phyloP scores from a whole-genome alignment of 2,888 invertebrate genomes.

The Metellina segmentata region DNA sequence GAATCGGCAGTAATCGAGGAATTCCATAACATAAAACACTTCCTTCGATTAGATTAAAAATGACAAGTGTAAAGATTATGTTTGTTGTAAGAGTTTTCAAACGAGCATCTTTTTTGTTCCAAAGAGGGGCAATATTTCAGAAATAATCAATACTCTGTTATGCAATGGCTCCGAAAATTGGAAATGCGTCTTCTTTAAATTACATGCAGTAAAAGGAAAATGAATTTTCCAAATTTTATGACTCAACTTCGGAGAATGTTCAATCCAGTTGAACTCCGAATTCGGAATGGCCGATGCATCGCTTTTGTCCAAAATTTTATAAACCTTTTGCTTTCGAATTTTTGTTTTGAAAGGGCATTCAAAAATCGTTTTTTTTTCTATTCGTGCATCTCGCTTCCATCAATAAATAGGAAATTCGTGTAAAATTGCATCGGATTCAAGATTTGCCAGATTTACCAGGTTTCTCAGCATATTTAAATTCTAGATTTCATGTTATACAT shows the following conservation, averaged over 20 bases:
- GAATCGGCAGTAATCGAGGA: neutral
- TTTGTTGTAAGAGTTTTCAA: conserved; percentile 7
- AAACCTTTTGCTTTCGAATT: too few relatives aligned
- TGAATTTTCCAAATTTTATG: neutral
- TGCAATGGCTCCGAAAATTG: neutral
- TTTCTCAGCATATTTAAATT: too few relatives aligned
- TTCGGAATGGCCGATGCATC: neutral
- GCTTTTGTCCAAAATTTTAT: too few relatives aligned
- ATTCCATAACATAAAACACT: conserved; percentile 10
- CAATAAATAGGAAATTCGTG: too few relatives aligned
- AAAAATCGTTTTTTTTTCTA: too few relatives aligned
- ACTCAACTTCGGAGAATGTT: neutral
- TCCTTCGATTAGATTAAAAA: conserved; percentile 11
- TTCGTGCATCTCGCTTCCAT: too few relatives aligned
- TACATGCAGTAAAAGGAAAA: neutral
- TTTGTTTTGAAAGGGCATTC: too few relatives aligned
- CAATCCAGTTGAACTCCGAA: neutral
- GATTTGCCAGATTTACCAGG: too few relatives aligned
- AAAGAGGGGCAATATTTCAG: neutral
- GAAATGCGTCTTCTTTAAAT: neutral
- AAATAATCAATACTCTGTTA: neutral
- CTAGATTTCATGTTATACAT: too few relatives aligned
- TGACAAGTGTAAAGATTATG: conserved; percentile 9
- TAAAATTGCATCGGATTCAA: too few relatives aligned
- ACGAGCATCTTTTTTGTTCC: neutral